phyloP scores from a whole-genome alignment of 2,888 invertebrate species.

The Meandrusa payeni region DNA sequence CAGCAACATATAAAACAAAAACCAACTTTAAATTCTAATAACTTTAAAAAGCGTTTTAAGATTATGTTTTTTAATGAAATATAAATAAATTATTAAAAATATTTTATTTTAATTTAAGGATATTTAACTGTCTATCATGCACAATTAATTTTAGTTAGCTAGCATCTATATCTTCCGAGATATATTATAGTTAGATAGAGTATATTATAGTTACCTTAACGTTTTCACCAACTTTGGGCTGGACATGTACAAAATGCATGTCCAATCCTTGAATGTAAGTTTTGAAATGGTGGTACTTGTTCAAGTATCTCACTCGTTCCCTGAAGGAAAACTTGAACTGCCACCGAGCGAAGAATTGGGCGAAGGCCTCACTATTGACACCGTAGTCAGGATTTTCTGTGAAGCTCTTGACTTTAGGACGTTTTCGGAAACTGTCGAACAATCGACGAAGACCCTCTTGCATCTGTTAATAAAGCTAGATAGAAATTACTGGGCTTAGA shows the following conservation, averaged over 20 bases:
- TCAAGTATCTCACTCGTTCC: constrained; percentile 83
- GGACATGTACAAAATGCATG: constrained; percentile 88
- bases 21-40: no score
- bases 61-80: no score
- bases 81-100: no score
- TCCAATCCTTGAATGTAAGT: constrained; percentile 87
- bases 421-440: constrained; percentile 64
- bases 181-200: no score
- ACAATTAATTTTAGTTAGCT: no score
- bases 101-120: no score
- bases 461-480: no score
- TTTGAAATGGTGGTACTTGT: constrained; percentile 86
- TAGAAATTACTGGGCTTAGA: no score
- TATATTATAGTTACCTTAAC: constrained; percentile 55
- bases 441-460: constrained; percentile 75
- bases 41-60: no score
- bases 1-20: no score
- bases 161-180: no score
- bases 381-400: constrained; percentile 91
- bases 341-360: constrained; percentile 88
- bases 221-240: constrained; percentile 65
- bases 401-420: constrained; percentile 54
- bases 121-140: no score
- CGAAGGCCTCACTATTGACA: constrained; percentile 85
- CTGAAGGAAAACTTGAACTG: constrained; percentile 83